Conservation (phyloP, 2,888 invertebrate species). For the Tyria jacobaeae region DNA sequence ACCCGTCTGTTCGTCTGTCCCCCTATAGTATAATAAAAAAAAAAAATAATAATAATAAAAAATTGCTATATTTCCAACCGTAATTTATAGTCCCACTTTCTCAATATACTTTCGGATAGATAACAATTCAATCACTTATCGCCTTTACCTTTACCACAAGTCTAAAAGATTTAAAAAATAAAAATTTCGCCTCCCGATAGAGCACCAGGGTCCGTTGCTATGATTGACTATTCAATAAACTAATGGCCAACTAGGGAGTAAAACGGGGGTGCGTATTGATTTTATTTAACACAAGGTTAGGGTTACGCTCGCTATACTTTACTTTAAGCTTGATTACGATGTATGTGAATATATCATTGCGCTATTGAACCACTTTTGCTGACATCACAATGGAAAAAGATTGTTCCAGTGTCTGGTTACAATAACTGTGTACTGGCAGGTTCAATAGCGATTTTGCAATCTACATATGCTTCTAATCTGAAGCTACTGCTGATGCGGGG, state of each 20-base stretch:
- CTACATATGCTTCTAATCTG: neutral
- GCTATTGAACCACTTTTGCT: neutral
- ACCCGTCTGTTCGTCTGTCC: no score
- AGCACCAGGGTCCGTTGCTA: conserved; percentile 28
- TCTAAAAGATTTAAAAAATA: conserved; percentile 7
- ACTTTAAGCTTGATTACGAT: conserved; percentile 4
- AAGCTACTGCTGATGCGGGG: no score
- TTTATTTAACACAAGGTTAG: conserved; percentile 57
- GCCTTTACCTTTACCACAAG: no score
- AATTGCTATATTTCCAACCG: no score
- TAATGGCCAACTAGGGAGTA: conserved; percentile 49
- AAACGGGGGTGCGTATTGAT: conserved; percentile 59
- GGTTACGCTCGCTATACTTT: conserved; percentile 48
- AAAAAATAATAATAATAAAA: no score
- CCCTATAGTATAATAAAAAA: no score
- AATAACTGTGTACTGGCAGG: neutral
- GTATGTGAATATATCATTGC: conserved; percentile 10
- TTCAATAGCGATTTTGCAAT: neutral
- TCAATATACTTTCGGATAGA: no score
- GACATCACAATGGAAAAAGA: neutral
- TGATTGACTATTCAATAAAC: conserved; percentile 48
- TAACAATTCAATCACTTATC: no score
- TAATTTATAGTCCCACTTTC: no score
- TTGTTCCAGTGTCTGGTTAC: conserved; percentile 4
- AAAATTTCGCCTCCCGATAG: neutral